Conservation (phyloP, 2,113 vertebrate species). For the Erythrolamprus reginae region DNA sequence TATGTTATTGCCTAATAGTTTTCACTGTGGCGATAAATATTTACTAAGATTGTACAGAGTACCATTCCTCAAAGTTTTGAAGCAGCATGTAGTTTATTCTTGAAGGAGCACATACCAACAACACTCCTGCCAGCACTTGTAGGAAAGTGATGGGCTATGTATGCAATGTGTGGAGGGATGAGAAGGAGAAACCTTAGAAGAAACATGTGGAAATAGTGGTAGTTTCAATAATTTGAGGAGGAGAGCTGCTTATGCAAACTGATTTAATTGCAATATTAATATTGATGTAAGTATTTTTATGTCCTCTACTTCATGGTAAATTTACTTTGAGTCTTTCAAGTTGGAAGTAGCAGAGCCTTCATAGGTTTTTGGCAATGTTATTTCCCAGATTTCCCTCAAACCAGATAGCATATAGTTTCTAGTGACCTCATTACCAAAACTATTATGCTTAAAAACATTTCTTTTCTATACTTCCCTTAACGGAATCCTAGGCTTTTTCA, state of each 20-base stretch:
- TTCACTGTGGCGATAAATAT: neutral
- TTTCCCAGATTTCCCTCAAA: neutral
- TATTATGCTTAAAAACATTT: neutral
- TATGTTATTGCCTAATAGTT: neutral
- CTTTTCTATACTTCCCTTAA: neutral
- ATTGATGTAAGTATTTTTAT: neutral
- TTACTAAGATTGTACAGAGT: neutral
- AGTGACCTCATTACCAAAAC: neutral
- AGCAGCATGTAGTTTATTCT: neutral
- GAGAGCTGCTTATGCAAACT: neutral
- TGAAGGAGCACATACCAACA: neutral
- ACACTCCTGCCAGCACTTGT: neutral
- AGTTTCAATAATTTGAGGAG: neutral
- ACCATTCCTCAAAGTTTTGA: neutral
- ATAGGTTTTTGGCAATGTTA: neutral
- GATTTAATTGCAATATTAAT: neutral
- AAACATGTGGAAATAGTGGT: neutral
- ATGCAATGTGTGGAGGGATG: neutral
- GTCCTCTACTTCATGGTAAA: neutral
- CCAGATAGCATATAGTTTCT: neutral
- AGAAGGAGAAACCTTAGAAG: neutral
- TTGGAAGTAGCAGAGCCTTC: neutral
- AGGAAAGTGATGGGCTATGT: neutral
- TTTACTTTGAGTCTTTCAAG: neutral
- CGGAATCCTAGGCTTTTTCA: neutral